A percentile compares a stretch with the other conserved stretches of the same genome.
Conservation (phyloP, 1,140 invertebrate species). For the Drosophila sucinea region DNA sequence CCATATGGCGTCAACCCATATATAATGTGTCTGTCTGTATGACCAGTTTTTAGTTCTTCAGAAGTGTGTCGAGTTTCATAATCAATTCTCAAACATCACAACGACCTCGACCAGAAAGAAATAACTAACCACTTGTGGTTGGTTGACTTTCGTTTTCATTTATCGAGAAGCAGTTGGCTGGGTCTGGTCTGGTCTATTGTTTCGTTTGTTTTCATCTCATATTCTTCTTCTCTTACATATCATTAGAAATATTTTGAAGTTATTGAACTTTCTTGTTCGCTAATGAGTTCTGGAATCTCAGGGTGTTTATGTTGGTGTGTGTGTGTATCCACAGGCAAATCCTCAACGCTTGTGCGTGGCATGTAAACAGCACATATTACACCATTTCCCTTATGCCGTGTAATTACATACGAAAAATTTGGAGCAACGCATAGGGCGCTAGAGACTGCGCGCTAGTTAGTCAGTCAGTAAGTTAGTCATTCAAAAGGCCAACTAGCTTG, state of each 20-base stretch:
- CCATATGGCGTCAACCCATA: too few relatives aligned
- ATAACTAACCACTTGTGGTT: slow-evolving; percentile 57
- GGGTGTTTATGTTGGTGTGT: background rate
- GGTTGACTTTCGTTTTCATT: slow-evolving; percentile 64
- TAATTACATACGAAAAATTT: slow-evolving; percentile 52
- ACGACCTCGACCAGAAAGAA: slow-evolving; percentile 32
- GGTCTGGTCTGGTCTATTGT: slow-evolving; percentile 36
- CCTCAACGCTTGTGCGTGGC: slow-evolving; percentile 53
- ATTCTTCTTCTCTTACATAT: slow-evolving; percentile 14
- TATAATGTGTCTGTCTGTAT: too few relatives aligned
- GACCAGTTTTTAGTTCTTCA: slow-evolving; percentile 9
- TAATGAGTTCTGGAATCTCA: background rate
- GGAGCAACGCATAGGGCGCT: slow-evolving; percentile 29
- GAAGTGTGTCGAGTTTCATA: slow-evolving; percentile 53
- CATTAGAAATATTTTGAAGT: slow-evolving; percentile 23
- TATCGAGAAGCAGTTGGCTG: slow-evolving; percentile 32
- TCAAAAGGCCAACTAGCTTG: background rate
- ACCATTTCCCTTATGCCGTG: slow-evolving; percentile 54
- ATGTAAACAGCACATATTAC: slow-evolving; percentile 64
- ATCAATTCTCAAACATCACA: slow-evolving; percentile 50
- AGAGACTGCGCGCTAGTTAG: slow-evolving; percentile 5
- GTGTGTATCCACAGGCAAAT: background rate
- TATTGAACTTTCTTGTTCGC: slow-evolving; percentile 46
- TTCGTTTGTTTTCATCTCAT: slow-evolving; percentile 34
- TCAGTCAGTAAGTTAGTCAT: slow-evolving; percentile 1